phyloP scores from a whole-genome alignment of 1,140 invertebrate species.

The Lepidotrigona ventralis region DNA sequence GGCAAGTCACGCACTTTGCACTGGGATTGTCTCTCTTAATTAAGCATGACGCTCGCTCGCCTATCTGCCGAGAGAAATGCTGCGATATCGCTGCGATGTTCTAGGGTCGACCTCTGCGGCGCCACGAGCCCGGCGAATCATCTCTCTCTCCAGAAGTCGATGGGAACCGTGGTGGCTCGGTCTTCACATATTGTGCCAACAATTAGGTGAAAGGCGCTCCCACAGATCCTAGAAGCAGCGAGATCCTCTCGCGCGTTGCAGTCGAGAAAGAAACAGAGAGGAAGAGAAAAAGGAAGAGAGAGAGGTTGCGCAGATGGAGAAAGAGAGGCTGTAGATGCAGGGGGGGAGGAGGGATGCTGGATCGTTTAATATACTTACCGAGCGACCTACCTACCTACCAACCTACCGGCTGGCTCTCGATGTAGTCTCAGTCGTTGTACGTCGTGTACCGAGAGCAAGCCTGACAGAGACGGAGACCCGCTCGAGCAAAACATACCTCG shows the following conservation, averaged over 20 bases:
- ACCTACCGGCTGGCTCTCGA: slow-evolving; percentile 61
- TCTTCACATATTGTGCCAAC: slow-evolving; percentile 80
- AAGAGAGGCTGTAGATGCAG: neutral
- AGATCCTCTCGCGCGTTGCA: slow-evolving; percentile 22
- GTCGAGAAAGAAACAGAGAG: slow-evolving; percentile 24
- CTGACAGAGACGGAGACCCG: slow-evolving; percentile 56
- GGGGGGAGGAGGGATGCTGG: slow-evolving; percentile 53
- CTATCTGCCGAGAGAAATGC: neutral
- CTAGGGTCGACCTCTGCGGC: slow-evolving; percentile 42
- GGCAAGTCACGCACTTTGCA: neutral
- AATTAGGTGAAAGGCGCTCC: slow-evolving; percentile 80
- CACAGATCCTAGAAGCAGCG: slow-evolving; percentile 66
- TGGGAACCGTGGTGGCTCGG: slow-evolving; percentile 76
- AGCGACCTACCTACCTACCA: slow-evolving; percentile 68
- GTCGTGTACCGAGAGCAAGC: slow-evolving; percentile 63
- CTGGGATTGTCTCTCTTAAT: neutral
- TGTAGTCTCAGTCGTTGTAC: slow-evolving; percentile 65
- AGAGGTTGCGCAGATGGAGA: too few relatives aligned
- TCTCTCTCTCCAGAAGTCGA: slow-evolving; percentile 72
- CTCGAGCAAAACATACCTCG: slow-evolving; percentile 69
- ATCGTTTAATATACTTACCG: slow-evolving; percentile 76
- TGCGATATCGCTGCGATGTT: slow-evolving; percentile 15
- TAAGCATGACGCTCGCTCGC: neutral
- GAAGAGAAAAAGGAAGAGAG: neutral
- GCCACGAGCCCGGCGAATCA: slow-evolving; percentile 55